Base-by-base conservation (phyloP, 1,140 invertebrate genomes). In the Sinella curviseta region DNA sequence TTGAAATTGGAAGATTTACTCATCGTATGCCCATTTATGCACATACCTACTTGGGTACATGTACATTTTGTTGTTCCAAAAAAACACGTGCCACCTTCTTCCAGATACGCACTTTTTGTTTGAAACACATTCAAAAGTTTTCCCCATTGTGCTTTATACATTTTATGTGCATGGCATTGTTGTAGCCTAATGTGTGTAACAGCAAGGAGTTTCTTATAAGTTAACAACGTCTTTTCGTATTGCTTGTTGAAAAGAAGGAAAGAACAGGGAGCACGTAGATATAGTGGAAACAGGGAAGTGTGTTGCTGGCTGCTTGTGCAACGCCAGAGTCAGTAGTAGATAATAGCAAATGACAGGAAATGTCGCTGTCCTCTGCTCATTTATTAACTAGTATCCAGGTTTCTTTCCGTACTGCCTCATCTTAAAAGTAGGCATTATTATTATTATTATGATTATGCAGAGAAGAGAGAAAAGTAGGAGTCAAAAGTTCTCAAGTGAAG, bases 361-460 rank as follows among this genome's bases (percentile, higher is more conserved):
- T 70, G 65, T 70, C 65, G 26, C 4, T 26, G 57, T 65, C 57
- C 57, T 65, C 57, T 65, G 57, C 31, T 70, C 65, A 70, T 70
- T 70, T 70, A 33, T 70, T 70, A 70, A 70, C 65, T 70, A 70
- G 65, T 31, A 60, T 60, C 55, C 24, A 30, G 65, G 65, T 33
- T 70, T 33, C 65, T 70, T 70, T 70, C 65, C 30, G 65, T 31
- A 30, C n/a, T n/a, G n/a, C n/a, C n/a, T 70, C 65, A 31, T 70
- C 65, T 70, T 70, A 31, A 17, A 31, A 70, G 31, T 30, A 70
- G 65, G 31, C 65, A 70, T n/a, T n/a, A n/a, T n/a, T n/a, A n/a
- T n/a, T n/a, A n/a, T n/a, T n/a, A 20, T 31, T 70, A 70, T 70
- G 30, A 70, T 70, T 70, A 70, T 70, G 65, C 65, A 70, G 65